Base-by-base conservation (phyloP, 1,140 invertebrate species). In the Atopsyche davidsoni region DNA sequence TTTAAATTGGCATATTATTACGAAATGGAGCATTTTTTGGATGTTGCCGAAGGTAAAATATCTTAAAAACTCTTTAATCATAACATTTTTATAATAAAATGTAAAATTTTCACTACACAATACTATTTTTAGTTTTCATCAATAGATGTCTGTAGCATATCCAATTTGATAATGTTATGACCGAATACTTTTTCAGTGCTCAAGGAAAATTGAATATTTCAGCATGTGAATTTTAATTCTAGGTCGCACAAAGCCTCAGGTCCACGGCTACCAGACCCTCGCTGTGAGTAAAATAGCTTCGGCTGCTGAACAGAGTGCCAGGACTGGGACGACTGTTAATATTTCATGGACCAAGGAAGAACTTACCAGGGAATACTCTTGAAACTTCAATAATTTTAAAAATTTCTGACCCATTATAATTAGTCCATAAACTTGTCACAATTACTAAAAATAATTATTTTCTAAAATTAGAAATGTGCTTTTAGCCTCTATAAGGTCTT, bases 21-120 rank as follows among this genome's bases (percentile, higher is more conserved):
- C 2, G 83, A 85, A 59, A 66, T 85, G 55, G 75, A 83, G 14
- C 80, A 85, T 55, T 86, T 86, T 53, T 54, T 85, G 2, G 76
- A 83, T 60, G 65, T 83, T 36, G 60, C 81, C 2, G 63, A 77
- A 69, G 75, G 79, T 79, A 64, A 60, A n/a, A n/a, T n/a, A 28
- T 28, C 24, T 6, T 28, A 28, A 7, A 28, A 28, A 6, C 6
- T 28, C n/a, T 28, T 7, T 28, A n/a, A 28, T 28, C 6, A 7
- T n/a, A 28, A 28, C 24, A 28, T 28, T 28, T 6, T 28, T 28
- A 28, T 28, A 7, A 28, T 28, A 28, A 28, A 28, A 28, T 28
- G n/a, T 7, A 28, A 28, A 28, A 6, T 28, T 28, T 9, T 14
- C 34, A 14, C 4, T 7, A 36, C 7, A 36, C 34, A 10, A 36